phyloP scores from a whole-genome alignment of 2,113 vertebrate genomes.

The Smithornis capensis region DNA sequence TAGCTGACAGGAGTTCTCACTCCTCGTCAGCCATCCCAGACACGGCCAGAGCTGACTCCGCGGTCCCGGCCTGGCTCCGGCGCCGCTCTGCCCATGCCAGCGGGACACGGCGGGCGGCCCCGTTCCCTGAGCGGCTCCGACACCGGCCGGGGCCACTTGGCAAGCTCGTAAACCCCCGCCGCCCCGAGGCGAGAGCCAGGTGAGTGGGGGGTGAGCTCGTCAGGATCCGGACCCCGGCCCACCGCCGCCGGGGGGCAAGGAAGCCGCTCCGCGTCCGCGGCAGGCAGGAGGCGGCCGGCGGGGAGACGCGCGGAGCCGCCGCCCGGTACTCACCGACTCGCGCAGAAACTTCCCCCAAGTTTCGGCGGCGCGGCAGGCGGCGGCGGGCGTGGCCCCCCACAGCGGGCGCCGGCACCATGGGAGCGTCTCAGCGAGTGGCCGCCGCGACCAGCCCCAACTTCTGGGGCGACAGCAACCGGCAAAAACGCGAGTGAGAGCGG shows the following conservation, averaged over 20 bases:
- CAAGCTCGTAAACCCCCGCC: too few relatives aligned
- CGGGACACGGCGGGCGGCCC: not conserved
- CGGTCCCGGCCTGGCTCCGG: not conserved
- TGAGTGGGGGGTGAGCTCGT: not conserved
- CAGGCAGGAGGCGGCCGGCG: not conserved
- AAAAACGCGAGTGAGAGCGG: not conserved
- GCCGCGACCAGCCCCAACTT: not conserved
- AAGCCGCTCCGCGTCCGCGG: not conserved
- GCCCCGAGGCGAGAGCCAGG: not conserved
- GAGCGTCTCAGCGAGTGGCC: not conserved
- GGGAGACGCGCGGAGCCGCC: not conserved
- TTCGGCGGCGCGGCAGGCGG: not conserved
- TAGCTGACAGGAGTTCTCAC: not conserved
- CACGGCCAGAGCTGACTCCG: not conserved
- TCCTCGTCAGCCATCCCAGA: not conserved
- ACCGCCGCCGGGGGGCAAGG: not conserved
- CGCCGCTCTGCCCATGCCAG: not conserved
- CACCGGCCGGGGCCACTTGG: not conserved
- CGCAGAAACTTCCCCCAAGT: conserved; percentile 1
- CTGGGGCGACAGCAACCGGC: not conserved
- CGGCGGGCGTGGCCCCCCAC: not conserved
- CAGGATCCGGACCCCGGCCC: not conserved
- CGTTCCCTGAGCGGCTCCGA: not conserved
- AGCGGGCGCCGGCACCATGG: not conserved
- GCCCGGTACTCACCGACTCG: conserved; percentile 2